These are phyloP conservation scores for Gymnoscopelus braueri DNA, from an alignment of 2,797 vertebrate species.

Conservation along the genomic window DNA sequence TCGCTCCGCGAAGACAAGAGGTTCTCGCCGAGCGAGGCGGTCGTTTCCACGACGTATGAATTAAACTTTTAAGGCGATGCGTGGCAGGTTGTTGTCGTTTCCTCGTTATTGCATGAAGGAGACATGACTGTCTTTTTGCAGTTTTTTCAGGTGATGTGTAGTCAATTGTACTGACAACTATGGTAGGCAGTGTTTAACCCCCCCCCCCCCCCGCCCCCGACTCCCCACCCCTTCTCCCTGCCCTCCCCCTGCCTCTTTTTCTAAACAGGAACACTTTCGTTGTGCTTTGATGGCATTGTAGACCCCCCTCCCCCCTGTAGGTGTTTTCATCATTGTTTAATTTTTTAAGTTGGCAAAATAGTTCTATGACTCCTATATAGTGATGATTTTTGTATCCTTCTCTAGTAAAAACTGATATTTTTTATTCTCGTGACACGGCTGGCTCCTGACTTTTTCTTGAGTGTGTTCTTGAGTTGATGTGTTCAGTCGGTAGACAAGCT, in stretches of 20 bases:
- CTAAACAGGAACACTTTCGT: conserved; percentile 74
- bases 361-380: conserved; percentile 85
- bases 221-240: conserved; percentile 28
- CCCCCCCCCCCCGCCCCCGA: conserved; percentile 34
- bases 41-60: too few relatives aligned
- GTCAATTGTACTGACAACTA: conserved; percentile 92
- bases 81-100: conserved; percentile 89
- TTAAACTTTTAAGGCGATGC: conserved; percentile 58
- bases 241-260: conserved; percentile 65
- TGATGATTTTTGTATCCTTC: conserved; percentile 99
- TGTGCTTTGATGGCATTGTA: conserved; percentile 86
- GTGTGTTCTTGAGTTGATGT: conserved; percentile 10
- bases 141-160: conserved; percentile 95
- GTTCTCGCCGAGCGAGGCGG: too few relatives aligned
- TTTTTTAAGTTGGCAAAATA: conserved; percentile 81
- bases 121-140: conserved; percentile 85
- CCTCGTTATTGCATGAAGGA: conserved; percentile 98
- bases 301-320: conserved; percentile 75
- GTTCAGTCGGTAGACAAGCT: too few relatives aligned
- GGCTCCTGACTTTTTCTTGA: conserved; percentile 84
- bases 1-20: too few relatives aligned
- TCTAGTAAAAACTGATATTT: conserved; percentile 99
- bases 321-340: conserved; percentile 82
- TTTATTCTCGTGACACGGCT: conserved; percentile 96
- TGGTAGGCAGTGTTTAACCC: conserved; percentile 87